A percentile compares a stretch with the other conserved stretches of the same genome.
Conservation (phyloP, 2,888 invertebrate species). For the Chymomyza fuscimana region DNA sequence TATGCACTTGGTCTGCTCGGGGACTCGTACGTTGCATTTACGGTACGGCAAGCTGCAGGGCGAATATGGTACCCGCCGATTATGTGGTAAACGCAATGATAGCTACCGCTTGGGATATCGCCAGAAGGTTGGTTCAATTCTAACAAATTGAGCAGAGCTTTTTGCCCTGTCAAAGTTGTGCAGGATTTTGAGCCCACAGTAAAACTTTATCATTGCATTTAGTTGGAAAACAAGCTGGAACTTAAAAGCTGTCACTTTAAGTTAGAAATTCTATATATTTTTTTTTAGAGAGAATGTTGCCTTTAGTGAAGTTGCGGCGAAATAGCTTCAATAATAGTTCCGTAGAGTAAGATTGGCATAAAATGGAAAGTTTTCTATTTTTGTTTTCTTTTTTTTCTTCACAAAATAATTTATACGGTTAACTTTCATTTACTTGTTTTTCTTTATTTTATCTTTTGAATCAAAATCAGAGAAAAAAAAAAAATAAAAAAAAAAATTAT, state of each 20-base stretch:
- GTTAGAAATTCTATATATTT: neutral
- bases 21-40: constrained; percentile 79
- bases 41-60: constrained; percentile 76
- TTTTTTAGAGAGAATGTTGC: neutral
- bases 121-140: constrained; percentile 71
- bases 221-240: neutral
- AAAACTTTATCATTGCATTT: neutral
- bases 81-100: constrained; percentile 80
- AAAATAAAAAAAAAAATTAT: too few species aligned
- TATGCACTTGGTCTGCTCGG: constrained; percentile 79
- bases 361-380: neutral
- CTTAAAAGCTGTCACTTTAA: neutral
- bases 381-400: neutral
- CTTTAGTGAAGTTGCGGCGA: too few species aligned
- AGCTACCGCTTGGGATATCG: constrained; percentile 79
- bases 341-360: too few species aligned
- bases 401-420: too few species aligned
- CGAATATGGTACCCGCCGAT: constrained; percentile 80
- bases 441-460: too few species aligned
- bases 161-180: neutral
- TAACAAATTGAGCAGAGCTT: neutral
- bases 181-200: neutral
- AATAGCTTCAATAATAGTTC: too few species aligned
- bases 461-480: too few species aligned
- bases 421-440: too few species aligned